Percentiles rank a stretch among this genome's conserved stretches.
phyloP scores from a whole-genome alignment of 2,888 invertebrate species.

The Lasius fuliginosus region DNA sequence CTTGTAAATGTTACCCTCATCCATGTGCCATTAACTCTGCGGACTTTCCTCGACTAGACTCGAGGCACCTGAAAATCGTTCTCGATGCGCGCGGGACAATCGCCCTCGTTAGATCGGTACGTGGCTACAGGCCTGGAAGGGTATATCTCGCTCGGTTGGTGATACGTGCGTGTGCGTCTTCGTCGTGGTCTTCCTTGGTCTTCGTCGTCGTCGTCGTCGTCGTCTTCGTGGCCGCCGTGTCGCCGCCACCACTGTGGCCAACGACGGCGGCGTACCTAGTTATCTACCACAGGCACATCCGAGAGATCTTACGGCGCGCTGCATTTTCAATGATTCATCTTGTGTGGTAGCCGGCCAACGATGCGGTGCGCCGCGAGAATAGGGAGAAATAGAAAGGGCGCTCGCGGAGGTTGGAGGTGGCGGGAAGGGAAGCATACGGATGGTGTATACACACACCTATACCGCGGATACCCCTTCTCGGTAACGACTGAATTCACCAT shows the following conservation, averaged over 20 bases:
- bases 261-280: slow-evolving; percentile 60
- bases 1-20: slow-evolving; percentile 40
- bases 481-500: slow-evolving; percentile 81
- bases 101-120: slow-evolving; percentile 72
- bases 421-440: slow-evolving; percentile 40
- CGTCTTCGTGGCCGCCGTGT: slow-evolving; percentile 34
- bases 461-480: slow-evolving; percentile 59
- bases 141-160: slow-evolving; percentile 62
- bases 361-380: slow-evolving; percentile 50
- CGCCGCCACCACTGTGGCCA: slow-evolving; percentile 9
- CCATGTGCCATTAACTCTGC: slow-evolving; percentile 53
- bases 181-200: not conserved
- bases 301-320: slow-evolving; percentile 71
- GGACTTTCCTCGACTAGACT: slow-evolving; percentile 41
- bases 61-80: slow-evolving; percentile 67
- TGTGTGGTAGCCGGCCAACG: slow-evolving; percentile 72
- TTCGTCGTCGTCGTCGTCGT: slow-evolving; percentile 45
- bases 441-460: slow-evolving; percentile 43
- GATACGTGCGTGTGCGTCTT: slow-evolving; percentile 61
- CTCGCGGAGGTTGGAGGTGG: not conserved
- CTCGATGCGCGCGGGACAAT: slow-evolving; percentile 68
- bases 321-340: slow-evolving; percentile 80
- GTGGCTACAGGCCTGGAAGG: slow-evolving; percentile 60
- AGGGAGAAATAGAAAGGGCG: slow-evolving; percentile 28
- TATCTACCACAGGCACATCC: slow-evolving; percentile 72